A percentile compares a stretch with the other conserved stretches of the same genome.
These are phyloP conservation scores for Coenonympha arcania DNA, from an alignment of 2,888 invertebrate genomes.

Conservation along the genomic window DNA sequence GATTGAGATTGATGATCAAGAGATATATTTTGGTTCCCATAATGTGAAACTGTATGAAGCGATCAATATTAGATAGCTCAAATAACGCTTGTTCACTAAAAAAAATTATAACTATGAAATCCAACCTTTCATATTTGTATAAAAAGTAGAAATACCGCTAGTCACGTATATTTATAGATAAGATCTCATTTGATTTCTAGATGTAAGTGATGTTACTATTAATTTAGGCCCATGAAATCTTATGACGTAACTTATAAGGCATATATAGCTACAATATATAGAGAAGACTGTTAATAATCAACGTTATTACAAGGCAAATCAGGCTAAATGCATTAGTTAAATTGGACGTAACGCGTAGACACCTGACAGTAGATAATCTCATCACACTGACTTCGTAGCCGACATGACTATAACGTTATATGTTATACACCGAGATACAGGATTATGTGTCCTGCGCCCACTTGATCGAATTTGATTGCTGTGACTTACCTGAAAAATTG, in stretches of 20 bases:
- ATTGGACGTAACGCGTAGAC: constrained; percentile 27
- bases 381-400: constrained; percentile 20
- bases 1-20: neutral
- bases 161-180: too few relatives aligned
- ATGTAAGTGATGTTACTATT: too few relatives aligned
- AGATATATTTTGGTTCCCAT: neutral
- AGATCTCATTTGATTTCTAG: too few relatives aligned
- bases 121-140: too few relatives aligned
- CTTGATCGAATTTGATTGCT: neutral
- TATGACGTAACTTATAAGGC: too few relatives aligned
- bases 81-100: too few relatives aligned
- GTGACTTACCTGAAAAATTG: too few relatives aligned
- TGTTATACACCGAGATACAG: neutral
- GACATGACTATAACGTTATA: constrained; percentile 19
- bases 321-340: constrained; percentile 29
- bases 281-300: constrained; percentile 18
- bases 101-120: too few relatives aligned
- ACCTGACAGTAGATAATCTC: constrained; percentile 31
- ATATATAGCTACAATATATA: too few relatives aligned
- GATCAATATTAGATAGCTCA: too few relatives aligned
- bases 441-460: neutral
- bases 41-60: neutral
- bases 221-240: too few relatives aligned
- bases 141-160: neutral
- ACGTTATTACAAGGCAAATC: constrained; percentile 24